phyloP scores from a whole-genome alignment of 2,888 invertebrate species.

The Acanthosepion lycidas region DNA sequence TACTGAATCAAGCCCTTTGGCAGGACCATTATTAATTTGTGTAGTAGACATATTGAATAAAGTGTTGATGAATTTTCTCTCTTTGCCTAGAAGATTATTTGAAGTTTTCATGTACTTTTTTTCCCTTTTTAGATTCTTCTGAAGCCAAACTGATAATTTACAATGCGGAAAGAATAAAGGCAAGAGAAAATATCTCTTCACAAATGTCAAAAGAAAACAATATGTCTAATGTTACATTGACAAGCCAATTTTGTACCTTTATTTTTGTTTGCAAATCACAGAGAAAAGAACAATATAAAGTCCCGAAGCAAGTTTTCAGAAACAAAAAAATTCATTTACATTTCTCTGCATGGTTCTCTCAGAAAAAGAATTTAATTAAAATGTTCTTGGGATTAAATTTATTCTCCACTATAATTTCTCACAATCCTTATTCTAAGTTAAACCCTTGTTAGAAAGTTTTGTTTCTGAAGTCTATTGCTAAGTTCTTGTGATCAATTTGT shows the following conservation, averaged over 20 bases:
- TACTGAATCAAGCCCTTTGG: neutral
- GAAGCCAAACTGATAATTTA: constrained; percentile 11
- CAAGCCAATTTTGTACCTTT: neutral
- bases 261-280: neutral
- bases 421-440: neutral
- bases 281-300: neutral
- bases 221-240: neutral
- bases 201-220: neutral
- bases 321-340: neutral
- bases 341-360: neutral
- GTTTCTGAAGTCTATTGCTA: too few relatives aligned
- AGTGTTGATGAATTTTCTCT: neutral
- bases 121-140: neutral
- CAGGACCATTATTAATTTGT: constrained; percentile 6
- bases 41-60: neutral
- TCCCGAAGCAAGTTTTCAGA: neutral
- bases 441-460: too few relatives aligned
- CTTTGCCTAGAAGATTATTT: neutral
- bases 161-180: neutral
- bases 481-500: too few relatives aligned
- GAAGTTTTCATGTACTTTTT: neutral
- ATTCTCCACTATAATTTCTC: neutral
- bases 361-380: neutral
- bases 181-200: neutral
- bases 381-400: neutral